Base-by-base conservation (phyloP, 2,888 invertebrate genomes). In the Mesoligia furuncula region DNA sequence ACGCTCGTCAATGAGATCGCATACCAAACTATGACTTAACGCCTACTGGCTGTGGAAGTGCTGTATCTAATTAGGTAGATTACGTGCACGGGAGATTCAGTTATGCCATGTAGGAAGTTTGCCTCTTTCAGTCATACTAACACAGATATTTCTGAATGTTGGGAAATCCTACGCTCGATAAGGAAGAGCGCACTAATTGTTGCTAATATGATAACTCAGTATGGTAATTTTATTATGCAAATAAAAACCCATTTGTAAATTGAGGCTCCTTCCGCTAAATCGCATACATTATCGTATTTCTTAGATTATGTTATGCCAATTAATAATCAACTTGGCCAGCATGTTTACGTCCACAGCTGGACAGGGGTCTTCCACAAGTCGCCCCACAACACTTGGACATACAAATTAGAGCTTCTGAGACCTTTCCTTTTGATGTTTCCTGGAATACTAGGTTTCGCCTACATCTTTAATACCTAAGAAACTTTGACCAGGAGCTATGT, bases 1-100 rank as follows among this genome's bases (percentile, higher is more conserved):
- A 92, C 90, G 93, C 75, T 88, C 94, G 90, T 90, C 93, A 93
- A 92, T 92, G 92, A 91, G 92, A 92, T 91, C 92, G 91, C 89
- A 89, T 87, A 89, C 90, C 89, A 88, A 91, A 90, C 91, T 90
- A 90, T 90, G 91, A 92, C 89, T 89, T 90, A 87, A 89, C 90
- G 86, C 88, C 88, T 89, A 89, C 90, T 88, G 75, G 79, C 85
- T 78, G 85, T 82, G 80, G 84, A 82, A 84, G 81, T 86, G 84
- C 69, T 89, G 86, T 84, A 87, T 89, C 88, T 87, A 88, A 88
- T 87, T 89, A 86, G 86, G 80, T 84, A 82, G 81, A 87, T 85
- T 88, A 84, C 84, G 78, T 81, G 71, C 68, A 81, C 81, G 73
- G 84, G 84, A 84, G 83, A 84, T 86, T 88, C 84, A 84, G 83